phyloP scores from a whole-genome alignment of 37 sponge, comb jelly and placozoan species.

The Ephydatia muelleri region DNA sequence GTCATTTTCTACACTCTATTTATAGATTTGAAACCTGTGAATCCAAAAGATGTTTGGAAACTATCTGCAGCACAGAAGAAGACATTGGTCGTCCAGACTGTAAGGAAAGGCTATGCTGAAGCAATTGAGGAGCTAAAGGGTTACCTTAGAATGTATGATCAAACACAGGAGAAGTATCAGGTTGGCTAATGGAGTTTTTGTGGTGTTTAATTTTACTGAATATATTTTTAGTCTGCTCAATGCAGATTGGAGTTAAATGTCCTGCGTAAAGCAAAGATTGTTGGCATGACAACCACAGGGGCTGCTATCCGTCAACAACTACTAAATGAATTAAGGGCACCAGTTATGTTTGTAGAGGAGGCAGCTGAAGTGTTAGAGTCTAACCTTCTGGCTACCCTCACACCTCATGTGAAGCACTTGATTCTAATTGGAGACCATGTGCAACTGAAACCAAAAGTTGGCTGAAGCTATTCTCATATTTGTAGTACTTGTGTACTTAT shows the following conservation, averaged over 20 bases:
- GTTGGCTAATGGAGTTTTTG: not conserved
- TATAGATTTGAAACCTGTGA: not conserved
- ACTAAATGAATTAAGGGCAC: constrained; percentile 4
- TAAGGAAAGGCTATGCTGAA: not conserved
- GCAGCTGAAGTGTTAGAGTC: constrained; percentile 32
- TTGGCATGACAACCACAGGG: constrained; percentile 26
- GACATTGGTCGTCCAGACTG: not conserved
- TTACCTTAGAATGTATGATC: constrained; percentile 5
- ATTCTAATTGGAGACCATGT: constrained; percentile 30
- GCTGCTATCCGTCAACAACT: constrained; percentile 19
- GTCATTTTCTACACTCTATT: not conserved
- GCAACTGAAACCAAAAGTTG: constrained; percentile 17
- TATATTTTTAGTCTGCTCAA: not conserved
- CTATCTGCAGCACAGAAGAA: not conserved
- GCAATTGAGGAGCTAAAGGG: constrained; percentile 5
- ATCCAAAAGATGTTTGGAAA: not conserved
- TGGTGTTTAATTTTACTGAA: not conserved
- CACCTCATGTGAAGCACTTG: constrained; percentile 32
- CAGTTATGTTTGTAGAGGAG: constrained; percentile 33
- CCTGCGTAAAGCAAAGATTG: constrained; percentile 3
- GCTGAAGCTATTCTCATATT: not conserved
- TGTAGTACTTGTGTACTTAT: not conserved
- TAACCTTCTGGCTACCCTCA: constrained; percentile 17
- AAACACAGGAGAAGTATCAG: constrained; percentile 3
- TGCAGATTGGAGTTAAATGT: not conserved